Evolutionary conservation across 1,140 invertebrate species (phyloP), one percentile per base, ranked within the genome.

Genomic region (Panulirus ornatus): DNA sequence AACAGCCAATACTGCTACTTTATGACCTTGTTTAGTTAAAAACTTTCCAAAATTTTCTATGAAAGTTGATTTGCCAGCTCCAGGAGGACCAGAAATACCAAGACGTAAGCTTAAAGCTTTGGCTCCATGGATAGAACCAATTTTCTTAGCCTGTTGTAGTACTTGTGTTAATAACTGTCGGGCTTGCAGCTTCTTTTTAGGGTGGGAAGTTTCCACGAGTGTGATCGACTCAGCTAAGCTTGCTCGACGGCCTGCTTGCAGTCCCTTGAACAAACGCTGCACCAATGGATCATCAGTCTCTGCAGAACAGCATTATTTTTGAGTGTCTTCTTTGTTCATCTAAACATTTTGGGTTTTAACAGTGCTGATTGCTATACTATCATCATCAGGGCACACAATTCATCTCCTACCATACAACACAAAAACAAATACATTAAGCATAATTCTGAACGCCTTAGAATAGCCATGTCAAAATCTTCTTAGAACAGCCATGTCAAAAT

Each of bases 51-150:
- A 94, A 8, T 92, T 92, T 93, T 96, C 96, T 87, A 96, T 96
- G 92, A 96, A 96, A 8, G 95, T 96, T 73, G 95, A 95, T 93
- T 96, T 96, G 40, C 96, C 96, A 81, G 95, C 95, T 42, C 96
- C 96, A 36, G 96, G 96, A 66, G 95, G 95, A n/a, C 96, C 95
- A 78, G 95, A 95, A 44, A 96, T 93, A 30, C 95, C 95, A 89
- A 95, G 94, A 92, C 95, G 93, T 93, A 95, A 95, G 54, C 94
- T 94, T 92, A 92, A 88, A 6, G 92, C 83, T 83, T 93, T 92
- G 71, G 92, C 82, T 82, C 93, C 91, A 86, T 34, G 47, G 27
- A 11, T 11, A 30, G 84, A 73, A 54, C 87, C 47, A 47, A 47
- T 34, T 38, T 89, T 44, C 14, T 54, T 51, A 34, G 91, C 88